These are phyloP conservation scores for Dendrolimus punctatus DNA, from an alignment of 1,140 invertebrate species.

Conservation along the genomic window DNA sequence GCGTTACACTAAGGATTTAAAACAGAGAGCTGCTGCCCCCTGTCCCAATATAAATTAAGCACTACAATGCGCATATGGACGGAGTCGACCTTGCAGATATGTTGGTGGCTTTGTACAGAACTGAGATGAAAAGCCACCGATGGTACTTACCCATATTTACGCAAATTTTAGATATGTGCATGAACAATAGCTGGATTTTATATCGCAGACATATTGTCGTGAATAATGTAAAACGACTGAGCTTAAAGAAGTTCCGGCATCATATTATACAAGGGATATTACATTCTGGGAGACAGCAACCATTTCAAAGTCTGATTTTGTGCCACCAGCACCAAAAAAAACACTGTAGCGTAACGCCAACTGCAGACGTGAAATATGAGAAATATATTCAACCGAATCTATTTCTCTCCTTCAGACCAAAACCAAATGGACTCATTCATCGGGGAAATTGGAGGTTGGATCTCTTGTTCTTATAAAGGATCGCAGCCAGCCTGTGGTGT, in stretches of 20 bases:
- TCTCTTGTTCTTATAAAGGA: no score
- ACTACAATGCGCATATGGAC: constrained; percentile 23
- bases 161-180: constrained; percentile 22
- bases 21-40: constrained; percentile 11
- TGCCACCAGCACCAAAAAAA: constrained; percentile 14
- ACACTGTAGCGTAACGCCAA: constrained; percentile 4
- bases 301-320: constrained; percentile 12
- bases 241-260: constrained; percentile 14
- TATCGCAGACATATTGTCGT: constrained; percentile 15
- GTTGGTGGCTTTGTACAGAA: constrained; percentile 16
- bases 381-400: constrained; percentile 17
- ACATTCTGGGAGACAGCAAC: constrained; percentile 10
- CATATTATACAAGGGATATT: constrained; percentile 16
- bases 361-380: constrained; percentile 15
- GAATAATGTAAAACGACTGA: constrained; percentile 15
- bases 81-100: constrained; percentile 25
- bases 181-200: constrained; percentile 21
- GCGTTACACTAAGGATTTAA: constrained; percentile 17
- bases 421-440: no score
- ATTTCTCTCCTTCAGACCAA: no score
- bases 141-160: constrained; percentile 22
- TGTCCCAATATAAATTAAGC: constrained; percentile 23
- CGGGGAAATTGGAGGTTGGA: no score
- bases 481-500: no score
- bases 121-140: constrained; percentile 20